These are phyloP conservation scores for Tychaedon coryphoeus DNA, from an alignment of 2,113 vertebrate genomes.

Conservation along the genomic window DNA sequence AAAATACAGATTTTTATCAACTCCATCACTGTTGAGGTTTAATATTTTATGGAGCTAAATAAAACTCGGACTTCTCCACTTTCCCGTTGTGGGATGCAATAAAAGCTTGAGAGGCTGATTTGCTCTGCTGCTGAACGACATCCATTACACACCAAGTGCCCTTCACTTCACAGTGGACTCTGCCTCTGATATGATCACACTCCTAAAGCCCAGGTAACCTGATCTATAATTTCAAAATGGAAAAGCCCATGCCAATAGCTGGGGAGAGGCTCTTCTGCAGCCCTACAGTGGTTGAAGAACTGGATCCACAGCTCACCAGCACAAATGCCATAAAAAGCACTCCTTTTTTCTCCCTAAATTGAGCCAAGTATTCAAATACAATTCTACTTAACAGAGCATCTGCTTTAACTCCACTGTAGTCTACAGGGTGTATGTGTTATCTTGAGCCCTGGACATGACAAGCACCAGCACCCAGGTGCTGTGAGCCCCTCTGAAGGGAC, in stretches of 20 bases:
- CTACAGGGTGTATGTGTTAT: neutral
- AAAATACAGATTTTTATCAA: conserved; percentile 67
- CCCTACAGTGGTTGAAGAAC: neutral
- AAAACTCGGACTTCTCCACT: conserved; percentile 63
- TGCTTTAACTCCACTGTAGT: neutral
- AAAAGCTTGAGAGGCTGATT: conserved; percentile 55
- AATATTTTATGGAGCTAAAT: conserved; percentile 71
- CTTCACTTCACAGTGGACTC: conserved; percentile 36
- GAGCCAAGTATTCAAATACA: neutral
- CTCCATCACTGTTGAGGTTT: conserved; percentile 51
- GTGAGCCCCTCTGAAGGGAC: neutral
- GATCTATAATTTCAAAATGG: conserved; percentile 26
- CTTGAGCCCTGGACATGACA: neutral
- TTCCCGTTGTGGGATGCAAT: conserved; percentile 44
- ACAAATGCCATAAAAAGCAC: neutral
- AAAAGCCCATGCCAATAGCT: neutral
- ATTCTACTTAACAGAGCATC: neutral
- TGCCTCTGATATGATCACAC: neutral
- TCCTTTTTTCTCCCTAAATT: neutral
- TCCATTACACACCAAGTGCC: conserved; percentile 9
- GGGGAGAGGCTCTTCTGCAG: neutral
- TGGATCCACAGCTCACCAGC: neutral
- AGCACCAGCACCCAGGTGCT: neutral
- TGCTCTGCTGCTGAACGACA: rapidly evolving
- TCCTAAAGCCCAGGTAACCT: conserved; percentile 15